Conservation (phyloP, 2,797 vertebrate genomes). For the Avahi laniger region DNA sequence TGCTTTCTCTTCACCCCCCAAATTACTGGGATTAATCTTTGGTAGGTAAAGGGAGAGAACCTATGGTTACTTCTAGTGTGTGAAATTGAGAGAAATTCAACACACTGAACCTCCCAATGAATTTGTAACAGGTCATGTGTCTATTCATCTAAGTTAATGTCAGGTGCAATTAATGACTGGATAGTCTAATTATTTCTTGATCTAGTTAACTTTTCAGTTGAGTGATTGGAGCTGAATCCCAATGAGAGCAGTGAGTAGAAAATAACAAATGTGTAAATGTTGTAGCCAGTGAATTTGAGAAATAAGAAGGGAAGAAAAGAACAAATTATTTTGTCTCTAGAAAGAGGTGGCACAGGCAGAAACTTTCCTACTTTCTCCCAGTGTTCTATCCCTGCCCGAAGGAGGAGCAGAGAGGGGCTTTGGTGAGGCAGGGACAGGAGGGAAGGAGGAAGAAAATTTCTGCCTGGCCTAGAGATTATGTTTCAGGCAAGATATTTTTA, state of each 20-base stretch:
- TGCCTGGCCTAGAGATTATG: neutral
- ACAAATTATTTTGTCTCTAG: slow-evolving; percentile 10
- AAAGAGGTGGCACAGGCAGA: neutral
- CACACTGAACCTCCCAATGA: slow-evolving; percentile 29
- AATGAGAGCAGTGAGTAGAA: slow-evolving; percentile 51
- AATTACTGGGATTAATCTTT: slow-evolving; percentile 43
- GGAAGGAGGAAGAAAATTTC: neutral
- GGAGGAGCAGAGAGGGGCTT: neutral
- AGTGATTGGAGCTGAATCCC: slow-evolving; percentile 23
- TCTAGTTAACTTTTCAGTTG: slow-evolving; percentile 49
- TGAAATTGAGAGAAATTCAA: slow-evolving; percentile 44
- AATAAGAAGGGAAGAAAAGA: neutral
- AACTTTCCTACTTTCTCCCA: neutral
- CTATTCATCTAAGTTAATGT: slow-evolving; percentile 52
- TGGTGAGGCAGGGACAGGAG: neutral
- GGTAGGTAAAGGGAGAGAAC: neutral
- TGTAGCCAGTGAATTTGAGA: slow-evolving; percentile 27
- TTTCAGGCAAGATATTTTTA: slow-evolving; percentile 41
- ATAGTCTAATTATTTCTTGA: slow-evolving; percentile 51
- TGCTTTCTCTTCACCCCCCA: neutral
- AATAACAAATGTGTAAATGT: slow-evolving; percentile 45
- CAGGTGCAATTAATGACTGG: slow-evolving; percentile 53
- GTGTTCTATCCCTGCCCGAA: neutral
- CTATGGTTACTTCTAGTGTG: slow-evolving; percentile 12
- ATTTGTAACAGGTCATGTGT: slow-evolving; percentile 21